phyloP scores from a whole-genome alignment of 2,113 vertebrate species.

The Pituophis catenifer region DNA sequence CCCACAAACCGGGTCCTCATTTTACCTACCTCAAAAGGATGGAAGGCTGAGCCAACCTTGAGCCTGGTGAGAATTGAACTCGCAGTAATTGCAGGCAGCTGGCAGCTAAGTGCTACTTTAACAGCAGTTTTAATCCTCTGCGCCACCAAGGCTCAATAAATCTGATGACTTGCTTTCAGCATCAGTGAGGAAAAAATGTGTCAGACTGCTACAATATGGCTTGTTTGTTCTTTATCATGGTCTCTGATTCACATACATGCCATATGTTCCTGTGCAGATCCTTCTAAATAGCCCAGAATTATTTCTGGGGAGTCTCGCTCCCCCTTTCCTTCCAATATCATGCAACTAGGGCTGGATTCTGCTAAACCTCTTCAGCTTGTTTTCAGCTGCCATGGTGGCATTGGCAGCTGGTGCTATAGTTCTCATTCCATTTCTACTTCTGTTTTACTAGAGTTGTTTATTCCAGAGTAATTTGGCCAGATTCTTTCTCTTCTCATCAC shows the following conservation, averaged over 20 bases:
- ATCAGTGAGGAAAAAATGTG: background rate
- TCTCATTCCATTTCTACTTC: background rate
- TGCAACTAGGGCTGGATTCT: background rate
- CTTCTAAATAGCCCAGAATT: background rate
- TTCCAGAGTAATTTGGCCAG: background rate
- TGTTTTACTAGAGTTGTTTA: background rate
- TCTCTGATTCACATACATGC: background rate
- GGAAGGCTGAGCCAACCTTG: too few relatives aligned
- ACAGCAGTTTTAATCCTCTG: too few relatives aligned
- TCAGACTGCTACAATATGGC: background rate
- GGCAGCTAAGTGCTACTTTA: too few relatives aligned
- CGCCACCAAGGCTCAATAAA: too few relatives aligned
- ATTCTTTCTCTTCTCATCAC: background rate
- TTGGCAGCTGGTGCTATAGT: background rate
- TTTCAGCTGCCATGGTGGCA: background rate
- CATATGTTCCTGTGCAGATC: background rate
- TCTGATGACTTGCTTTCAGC: background rate
- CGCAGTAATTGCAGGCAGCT: too few relatives aligned
- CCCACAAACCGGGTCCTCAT: too few relatives aligned
- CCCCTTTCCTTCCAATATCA: background rate
- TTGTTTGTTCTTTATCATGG: background rate
- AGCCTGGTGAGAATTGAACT: too few relatives aligned
- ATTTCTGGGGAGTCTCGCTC: background rate
- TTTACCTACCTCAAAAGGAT: too few relatives aligned
- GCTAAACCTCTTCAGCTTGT: background rate